phyloP scores from a whole-genome alignment of 2,888 invertebrate genomes.

The Odontocerum albicorne region DNA sequence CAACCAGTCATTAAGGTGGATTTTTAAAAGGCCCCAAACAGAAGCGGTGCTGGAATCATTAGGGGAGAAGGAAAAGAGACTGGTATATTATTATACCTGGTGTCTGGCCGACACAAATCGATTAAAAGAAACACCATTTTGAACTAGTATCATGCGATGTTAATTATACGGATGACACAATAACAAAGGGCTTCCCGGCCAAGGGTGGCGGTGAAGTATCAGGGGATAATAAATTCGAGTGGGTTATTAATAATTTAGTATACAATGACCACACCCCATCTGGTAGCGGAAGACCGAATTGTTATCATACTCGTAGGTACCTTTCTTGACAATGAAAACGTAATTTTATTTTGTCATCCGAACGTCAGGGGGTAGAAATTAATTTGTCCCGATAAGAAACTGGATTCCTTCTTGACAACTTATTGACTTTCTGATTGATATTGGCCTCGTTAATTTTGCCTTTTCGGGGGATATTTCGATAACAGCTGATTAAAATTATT shows the following conservation, averaged over 20 bases:
- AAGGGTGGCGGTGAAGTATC: conserved; percentile 4
- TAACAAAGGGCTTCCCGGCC: conserved; percentile 1
- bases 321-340: conserved; percentile 12
- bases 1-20: conserved; percentile 20
- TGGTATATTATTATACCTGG: no score
- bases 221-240: conserved; percentile 18
- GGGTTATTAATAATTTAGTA: conserved; percentile 23
- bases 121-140: conserved; percentile 10
- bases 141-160: background rate
- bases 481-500: no score
- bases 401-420: no score
- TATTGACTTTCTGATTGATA: no score
- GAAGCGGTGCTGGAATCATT: conserved; percentile 7
- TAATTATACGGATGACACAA: conserved; percentile 15
- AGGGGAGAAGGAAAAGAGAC: no score
- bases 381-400: conserved; percentile 12
- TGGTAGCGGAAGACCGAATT: background rate
- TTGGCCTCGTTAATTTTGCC: no score
- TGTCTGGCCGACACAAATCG: conserved; percentile 9
- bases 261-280: conserved; percentile 18
- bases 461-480: no score
- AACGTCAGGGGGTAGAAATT: conserved; percentile 1
- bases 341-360: conserved; percentile 18
- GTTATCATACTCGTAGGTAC: background rate
- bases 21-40: conserved; percentile 10